Evolutionary conservation across 1,140 invertebrate genomes (phyloP).

Genomic region (Cydia strobilella): DNA sequence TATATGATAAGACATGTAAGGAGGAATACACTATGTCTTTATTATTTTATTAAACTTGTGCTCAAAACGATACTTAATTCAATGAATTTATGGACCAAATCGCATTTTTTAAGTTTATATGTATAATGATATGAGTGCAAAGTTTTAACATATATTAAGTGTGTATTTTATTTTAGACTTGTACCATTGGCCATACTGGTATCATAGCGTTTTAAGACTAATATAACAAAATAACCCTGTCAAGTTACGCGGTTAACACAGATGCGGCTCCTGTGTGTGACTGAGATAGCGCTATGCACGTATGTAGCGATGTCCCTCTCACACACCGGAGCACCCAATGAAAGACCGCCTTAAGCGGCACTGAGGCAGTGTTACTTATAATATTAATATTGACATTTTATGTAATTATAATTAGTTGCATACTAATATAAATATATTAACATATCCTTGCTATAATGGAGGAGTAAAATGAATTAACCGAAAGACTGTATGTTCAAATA

Average conservation of each 20-base stretch:
- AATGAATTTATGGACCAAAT: conserved; percentile 23
- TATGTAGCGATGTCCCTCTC: no score
- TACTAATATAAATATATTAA: background rate
- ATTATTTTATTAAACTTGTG: conserved; percentile 39
- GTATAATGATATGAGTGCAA: conserved; percentile 3
- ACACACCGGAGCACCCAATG: no score
- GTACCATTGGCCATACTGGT: conserved; percentile 22
- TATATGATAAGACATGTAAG: no score
- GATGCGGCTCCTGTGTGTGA: no score
- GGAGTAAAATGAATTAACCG: conserved; percentile 26
- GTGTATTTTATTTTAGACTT: conserved; percentile 5
- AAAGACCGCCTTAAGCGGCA: no score
- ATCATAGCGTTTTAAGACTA: background rate
- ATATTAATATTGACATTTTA: background rate
- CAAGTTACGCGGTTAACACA: background rate
- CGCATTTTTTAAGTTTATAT: conserved; percentile 18
- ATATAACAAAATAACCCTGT: background rate
- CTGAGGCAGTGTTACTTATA: background rate
- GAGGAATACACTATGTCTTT: no score
- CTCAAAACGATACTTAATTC: conserved; percentile 70
- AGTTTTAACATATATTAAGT: background rate
- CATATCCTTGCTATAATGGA: background rate
- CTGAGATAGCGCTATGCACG: no score
- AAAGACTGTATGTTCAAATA: conserved; percentile 35
- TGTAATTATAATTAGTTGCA: background rate